Conservation (phyloP, 2,113 vertebrate genomes). For the Propithecus coquereli region DNA sequence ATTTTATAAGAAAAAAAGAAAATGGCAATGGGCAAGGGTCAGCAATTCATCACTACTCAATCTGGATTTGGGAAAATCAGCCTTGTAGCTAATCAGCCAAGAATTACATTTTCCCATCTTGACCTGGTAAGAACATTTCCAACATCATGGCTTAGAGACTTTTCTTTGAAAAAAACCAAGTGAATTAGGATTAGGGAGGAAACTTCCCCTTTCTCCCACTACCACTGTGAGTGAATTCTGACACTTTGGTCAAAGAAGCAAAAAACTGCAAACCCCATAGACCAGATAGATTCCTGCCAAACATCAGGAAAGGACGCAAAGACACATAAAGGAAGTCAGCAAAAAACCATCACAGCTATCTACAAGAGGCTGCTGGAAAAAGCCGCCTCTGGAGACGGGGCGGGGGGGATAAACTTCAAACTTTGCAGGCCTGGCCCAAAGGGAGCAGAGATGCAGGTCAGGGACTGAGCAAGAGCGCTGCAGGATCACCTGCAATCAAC, state of each 20-base stretch:
- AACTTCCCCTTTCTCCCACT: background rate
- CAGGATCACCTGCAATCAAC: conserved; percentile 40
- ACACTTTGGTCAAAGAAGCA: background rate
- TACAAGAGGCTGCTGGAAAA: background rate
- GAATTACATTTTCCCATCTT: background rate
- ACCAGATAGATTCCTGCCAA: background rate
- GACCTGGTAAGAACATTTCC: background rate
- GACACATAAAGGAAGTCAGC: fast-evolving
- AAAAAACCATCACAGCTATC: background rate
- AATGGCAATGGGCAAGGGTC: background rate
- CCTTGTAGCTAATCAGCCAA: background rate
- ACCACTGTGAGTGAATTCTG: background rate
- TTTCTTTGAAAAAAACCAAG: background rate
- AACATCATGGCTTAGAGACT: background rate
- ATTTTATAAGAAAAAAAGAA: background rate
- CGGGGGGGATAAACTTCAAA: background rate
- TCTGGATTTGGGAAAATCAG: background rate
- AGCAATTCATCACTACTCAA: background rate
- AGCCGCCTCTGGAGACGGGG: background rate
- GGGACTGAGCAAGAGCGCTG: conserved; percentile 52
- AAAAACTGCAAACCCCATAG: fast-evolving
- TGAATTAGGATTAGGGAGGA: background rate
- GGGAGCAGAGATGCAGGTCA: conserved; percentile 55
- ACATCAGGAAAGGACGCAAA: background rate
- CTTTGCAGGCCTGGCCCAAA: background rate